These are phyloP conservation scores for Electrophaes corylata DNA, from an alignment of 2,888 invertebrate genomes.

Conservation along the genomic window DNA sequence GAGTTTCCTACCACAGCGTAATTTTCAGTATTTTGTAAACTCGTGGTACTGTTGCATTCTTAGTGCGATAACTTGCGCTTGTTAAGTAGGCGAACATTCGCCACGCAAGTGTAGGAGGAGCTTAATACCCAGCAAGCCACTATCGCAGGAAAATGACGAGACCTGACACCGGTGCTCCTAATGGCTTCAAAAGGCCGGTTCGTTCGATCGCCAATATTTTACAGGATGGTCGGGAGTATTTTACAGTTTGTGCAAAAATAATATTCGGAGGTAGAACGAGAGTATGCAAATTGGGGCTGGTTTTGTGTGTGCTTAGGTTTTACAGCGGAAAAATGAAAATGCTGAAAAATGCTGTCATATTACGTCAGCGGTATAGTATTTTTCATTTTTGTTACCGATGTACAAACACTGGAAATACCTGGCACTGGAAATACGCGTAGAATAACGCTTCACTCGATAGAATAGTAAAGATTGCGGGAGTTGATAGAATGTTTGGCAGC, in stretches of 20 bases:
- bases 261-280: not conserved
- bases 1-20: too few relatives aligned
- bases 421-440: not conserved
- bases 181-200: constrained; percentile 11
- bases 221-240: not conserved
- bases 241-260: constrained; percentile 2
- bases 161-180: constrained; percentile 10
- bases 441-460: not conserved
- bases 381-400: not conserved
- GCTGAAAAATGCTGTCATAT: not conserved
- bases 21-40: too few relatives aligned
- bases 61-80: too few relatives aligned
- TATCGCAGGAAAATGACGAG: constrained; percentile 21
- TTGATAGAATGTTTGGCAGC: not conserved
- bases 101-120: not conserved
- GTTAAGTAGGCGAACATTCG: not conserved
- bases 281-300: constrained; percentile 2
- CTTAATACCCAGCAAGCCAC: too few relatives aligned
- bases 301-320: not conserved
- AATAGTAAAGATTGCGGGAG: not conserved
- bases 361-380: not conserved
- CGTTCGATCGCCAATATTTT: constrained; percentile 6
- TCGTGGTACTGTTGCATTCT: too few relatives aligned
- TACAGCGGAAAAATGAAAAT: not conserved
- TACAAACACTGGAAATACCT: too few relatives aligned